A percentile compares a stretch with the other conserved stretches of the same genome.
phyloP scores from a whole-genome alignment of 2,797 vertebrate species.

The Hoplostethus atlanticus region DNA sequence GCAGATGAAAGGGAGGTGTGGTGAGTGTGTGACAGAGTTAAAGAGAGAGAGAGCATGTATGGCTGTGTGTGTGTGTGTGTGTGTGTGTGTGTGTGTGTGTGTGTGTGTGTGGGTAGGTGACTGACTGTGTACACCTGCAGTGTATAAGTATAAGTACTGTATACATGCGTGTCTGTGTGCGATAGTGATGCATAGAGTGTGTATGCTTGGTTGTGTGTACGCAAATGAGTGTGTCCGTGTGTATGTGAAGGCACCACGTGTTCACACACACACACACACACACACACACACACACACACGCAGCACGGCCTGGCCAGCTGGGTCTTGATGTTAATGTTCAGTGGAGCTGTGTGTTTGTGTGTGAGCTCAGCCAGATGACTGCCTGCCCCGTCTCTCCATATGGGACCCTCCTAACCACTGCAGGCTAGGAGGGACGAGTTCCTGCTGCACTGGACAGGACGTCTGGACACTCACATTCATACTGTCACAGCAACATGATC shows the following conservation, averaged over 20 bases:
- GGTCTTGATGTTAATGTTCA: conserved; percentile 80
- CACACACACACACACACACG: conserved; percentile 20
- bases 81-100: neutral
- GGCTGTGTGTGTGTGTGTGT: neutral
- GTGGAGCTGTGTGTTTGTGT: conserved; percentile 69
- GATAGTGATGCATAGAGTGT: neutral
- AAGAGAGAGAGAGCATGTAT: neutral
- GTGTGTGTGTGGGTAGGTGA: too few species aligned
- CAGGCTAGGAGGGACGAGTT: conserved; percentile 44
- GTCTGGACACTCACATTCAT: too few species aligned
- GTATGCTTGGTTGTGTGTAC: neutral
- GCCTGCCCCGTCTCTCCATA: conserved; percentile 73
- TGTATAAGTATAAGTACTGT: too few species aligned
- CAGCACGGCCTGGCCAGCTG: conserved; percentile 70
- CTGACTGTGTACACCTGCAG: too few species aligned
- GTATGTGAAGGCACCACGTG: conserved; percentile 16
- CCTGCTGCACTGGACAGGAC: too few species aligned
- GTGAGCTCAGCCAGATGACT: conserved; percentile 74
- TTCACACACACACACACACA: neutral
- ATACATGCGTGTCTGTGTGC: neutral
- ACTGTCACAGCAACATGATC: too few species aligned
- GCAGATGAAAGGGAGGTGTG: conserved; percentile 8
- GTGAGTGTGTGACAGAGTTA: neutral
- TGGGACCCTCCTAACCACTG: conserved; percentile 72
- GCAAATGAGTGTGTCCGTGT: conserved; percentile 12